Evolutionary conservation across 2,888 invertebrate genomes (phyloP).

Genomic region (Andrena haemorrhoa): DNA sequence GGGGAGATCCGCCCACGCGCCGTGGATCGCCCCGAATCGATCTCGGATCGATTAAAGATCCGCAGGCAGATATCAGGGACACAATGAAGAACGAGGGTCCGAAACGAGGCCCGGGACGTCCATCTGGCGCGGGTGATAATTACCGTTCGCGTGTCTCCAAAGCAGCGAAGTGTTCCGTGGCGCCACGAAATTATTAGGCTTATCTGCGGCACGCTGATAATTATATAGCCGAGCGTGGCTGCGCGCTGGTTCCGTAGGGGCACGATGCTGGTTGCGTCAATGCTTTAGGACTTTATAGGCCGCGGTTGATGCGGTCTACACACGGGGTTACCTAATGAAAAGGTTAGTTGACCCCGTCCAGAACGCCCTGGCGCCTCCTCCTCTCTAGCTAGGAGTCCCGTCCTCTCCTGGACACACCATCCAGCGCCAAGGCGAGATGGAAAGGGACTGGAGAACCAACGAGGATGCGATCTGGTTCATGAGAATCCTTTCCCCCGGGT

Average conservation of each 20-base stretch:
- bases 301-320: slow-evolving; percentile 75
- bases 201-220: slow-evolving; percentile 82
- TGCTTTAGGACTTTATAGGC: slow-evolving; percentile 81
- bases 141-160: slow-evolving; percentile 84
- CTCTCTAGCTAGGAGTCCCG: slow-evolving; percentile 64
- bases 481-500: slow-evolving; percentile 61
- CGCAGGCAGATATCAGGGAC: slow-evolving; percentile 58
- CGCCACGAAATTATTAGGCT: slow-evolving; percentile 85
- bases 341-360: slow-evolving; percentile 84
- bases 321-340: slow-evolving; percentile 84
- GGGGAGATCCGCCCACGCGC: slow-evolving; percentile 46
- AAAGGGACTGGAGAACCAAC: neutral
- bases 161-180: slow-evolving; percentile 79
- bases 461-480: slow-evolving; percentile 62
- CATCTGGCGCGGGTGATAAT: slow-evolving; percentile 79
- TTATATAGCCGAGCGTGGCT: slow-evolving; percentile 77
- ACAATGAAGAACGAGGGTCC: slow-evolving; percentile 63
- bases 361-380: slow-evolving; percentile 84
- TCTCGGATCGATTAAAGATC: slow-evolving; percentile 65
- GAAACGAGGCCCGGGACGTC: slow-evolving; percentile 48
- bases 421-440: slow-evolving; percentile 29
- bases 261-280: slow-evolving; percentile 80
- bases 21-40: slow-evolving; percentile 39
- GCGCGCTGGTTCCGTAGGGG: slow-evolving; percentile 54
- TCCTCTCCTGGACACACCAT: slow-evolving; percentile 29